phyloP scores from a whole-genome alignment of 2,888 invertebrate species.

The Erebia ligea region DNA sequence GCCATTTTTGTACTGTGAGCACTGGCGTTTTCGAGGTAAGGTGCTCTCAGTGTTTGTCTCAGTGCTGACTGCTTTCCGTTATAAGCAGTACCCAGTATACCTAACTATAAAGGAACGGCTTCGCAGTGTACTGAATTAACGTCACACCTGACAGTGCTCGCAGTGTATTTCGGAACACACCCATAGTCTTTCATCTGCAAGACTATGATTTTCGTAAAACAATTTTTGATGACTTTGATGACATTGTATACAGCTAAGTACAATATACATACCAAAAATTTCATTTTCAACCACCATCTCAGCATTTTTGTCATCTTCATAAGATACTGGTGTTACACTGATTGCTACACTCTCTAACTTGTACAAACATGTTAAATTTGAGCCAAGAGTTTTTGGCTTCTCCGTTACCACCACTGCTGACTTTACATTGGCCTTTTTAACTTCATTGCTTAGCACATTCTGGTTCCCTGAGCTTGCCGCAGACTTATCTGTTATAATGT shows the following conservation, averaged over 20 bases:
- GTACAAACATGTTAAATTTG: constrained; percentile 67
- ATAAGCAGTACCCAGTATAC: too few species aligned
- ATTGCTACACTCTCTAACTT: constrained; percentile 67
- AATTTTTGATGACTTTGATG: too few species aligned
- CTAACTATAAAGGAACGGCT: too few species aligned
- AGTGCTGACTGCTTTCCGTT: too few species aligned
- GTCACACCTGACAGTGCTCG: too few species aligned
- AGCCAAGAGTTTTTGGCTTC: constrained; percentile 55
- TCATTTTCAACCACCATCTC: constrained; percentile 69
- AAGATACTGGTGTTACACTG: constrained; percentile 66
- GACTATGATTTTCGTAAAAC: too few species aligned
- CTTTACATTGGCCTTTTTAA: constrained; percentile 61
- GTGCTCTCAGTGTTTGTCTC: too few species aligned
- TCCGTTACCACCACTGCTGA: constrained; percentile 53
- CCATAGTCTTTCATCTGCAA: too few species aligned
- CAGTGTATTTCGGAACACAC: too few species aligned
- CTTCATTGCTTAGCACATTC: constrained; percentile 54
- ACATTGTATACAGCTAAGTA: not conserved
- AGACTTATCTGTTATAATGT: constrained; percentile 47
- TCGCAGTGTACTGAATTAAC: too few species aligned
- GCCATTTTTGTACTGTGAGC: too few species aligned
- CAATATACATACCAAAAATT: constrained; percentile 59
- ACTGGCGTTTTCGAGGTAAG: too few species aligned
- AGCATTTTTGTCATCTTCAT: constrained; percentile 65
- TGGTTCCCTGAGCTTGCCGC: constrained; percentile 53